Evolutionary conservation across 2,113 vertebrate genomes (phyloP).

Genomic region (Myrmophylax atrothorax): DNA sequence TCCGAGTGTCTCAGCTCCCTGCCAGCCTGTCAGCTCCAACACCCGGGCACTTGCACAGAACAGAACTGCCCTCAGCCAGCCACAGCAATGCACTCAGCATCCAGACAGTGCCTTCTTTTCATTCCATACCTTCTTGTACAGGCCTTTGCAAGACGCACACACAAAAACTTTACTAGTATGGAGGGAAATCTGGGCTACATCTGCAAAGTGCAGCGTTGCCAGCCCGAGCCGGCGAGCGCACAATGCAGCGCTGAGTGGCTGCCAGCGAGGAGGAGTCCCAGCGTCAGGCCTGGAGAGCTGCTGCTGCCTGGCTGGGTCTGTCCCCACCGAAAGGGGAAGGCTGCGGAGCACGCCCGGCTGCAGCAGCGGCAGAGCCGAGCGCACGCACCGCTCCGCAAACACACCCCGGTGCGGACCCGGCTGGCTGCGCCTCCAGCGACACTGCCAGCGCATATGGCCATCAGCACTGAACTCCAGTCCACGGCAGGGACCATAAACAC

Average conservation of each 20-base stretch:
- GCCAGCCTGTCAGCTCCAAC: background rate
- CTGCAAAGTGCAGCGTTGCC: background rate
- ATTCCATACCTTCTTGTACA: background rate
- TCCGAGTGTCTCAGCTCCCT: background rate
- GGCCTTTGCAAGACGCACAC: background rate
- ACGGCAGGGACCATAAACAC: background rate
- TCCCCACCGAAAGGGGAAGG: background rate
- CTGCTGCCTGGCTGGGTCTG: background rate
- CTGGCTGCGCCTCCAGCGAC: background rate
- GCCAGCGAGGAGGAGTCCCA: slow-evolving; percentile 24
- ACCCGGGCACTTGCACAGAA: background rate
- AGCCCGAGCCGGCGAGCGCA: background rate
- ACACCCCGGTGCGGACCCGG: fast-evolving
- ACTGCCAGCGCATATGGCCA: fast-evolving
- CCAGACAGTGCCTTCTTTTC: background rate
- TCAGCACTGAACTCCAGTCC: fast-evolving
- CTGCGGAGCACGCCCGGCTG: background rate
- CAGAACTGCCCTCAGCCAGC: background rate
- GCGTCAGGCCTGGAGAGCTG: slow-evolving; percentile 22
- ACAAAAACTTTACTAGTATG: fast-evolving
- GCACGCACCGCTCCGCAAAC: background rate
- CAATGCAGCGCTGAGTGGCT: background rate
- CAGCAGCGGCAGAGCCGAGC: background rate
- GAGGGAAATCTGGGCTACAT: background rate
- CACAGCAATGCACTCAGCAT: background rate